These are phyloP conservation scores for Cyprinodon tularosa DNA, from an alignment of 2,113 vertebrate genomes.

Conservation along the genomic window DNA sequence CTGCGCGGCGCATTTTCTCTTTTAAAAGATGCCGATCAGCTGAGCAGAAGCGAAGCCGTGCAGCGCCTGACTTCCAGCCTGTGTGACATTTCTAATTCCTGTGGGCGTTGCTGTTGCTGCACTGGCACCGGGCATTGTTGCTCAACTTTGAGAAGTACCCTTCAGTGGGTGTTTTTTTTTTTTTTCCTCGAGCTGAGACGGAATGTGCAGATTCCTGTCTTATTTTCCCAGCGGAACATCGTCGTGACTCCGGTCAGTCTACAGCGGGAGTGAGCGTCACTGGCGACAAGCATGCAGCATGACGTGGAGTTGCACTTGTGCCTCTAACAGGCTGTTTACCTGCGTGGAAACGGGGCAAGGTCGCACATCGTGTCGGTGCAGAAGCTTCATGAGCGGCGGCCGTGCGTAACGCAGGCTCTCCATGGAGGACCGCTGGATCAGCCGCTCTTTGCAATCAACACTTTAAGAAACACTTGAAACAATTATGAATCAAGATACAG, in stretches of 20 bases:
- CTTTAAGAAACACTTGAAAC: slow-evolving; percentile 41
- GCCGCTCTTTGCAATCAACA: slow-evolving; percentile 16
- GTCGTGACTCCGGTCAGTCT: slow-evolving; percentile 47
- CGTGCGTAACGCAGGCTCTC: slow-evolving; percentile 64
- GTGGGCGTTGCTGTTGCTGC: slow-evolving; percentile 37
- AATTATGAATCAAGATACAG: slow-evolving; percentile 74
- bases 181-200: slow-evolving; percentile 20
- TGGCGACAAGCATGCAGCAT: slow-evolving; percentile 49
- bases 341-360: slow-evolving; percentile 27
- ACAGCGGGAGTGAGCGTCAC: not conserved
- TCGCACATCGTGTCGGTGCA: slow-evolving; percentile 41
- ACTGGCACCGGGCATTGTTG: slow-evolving; percentile 31
- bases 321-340: slow-evolving; percentile 33
- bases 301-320: slow-evolving; percentile 31
- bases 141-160: slow-evolving; percentile 66
- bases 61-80: slow-evolving; percentile 1
- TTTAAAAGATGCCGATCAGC: not conserved
- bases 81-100: slow-evolving; percentile 1
- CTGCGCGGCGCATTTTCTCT: slow-evolving; percentile 5
- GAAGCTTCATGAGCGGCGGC: slow-evolving; percentile 43
- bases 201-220: slow-evolving; percentile 39
- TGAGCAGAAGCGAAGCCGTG: not conserved
- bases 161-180: slow-evolving; percentile 7
- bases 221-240: slow-evolving; percentile 6
- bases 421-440: slow-evolving; percentile 59